phyloP scores from a whole-genome alignment of 2,797 vertebrate genomes.

The Oreochromis grahami region DNA sequence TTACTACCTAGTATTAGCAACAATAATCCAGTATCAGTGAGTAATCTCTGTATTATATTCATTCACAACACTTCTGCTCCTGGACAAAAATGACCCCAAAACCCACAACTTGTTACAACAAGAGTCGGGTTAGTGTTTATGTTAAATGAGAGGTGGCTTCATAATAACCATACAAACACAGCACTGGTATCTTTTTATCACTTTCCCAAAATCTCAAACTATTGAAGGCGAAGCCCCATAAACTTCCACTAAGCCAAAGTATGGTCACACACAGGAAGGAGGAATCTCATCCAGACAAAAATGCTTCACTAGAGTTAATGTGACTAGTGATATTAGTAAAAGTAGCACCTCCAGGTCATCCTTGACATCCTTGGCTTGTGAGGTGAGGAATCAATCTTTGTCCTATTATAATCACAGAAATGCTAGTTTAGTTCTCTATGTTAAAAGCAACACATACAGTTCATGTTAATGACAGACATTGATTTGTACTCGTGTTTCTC shows the following conservation, averaged over 20 bases:
- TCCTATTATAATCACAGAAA: not conserved
- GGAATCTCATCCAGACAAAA: not conserved
- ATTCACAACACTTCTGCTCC: not conserved
- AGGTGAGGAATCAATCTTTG: not conserved
- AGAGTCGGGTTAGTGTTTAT: not conserved
- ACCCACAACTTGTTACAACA: not conserved
- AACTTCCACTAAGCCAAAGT: not conserved
- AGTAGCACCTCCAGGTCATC: conserved; percentile 10
- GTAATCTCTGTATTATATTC: not conserved
- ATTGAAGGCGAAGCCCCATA: not conserved
- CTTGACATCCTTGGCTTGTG: not conserved
- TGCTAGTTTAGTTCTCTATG: conserved; percentile 22
- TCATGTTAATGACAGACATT: not conserved
- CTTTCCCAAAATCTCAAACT: not conserved
- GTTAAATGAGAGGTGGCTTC: not conserved
- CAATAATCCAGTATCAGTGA: not conserved
- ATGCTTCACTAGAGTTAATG: not conserved
- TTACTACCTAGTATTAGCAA: not conserved
- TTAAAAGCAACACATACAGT: not conserved
- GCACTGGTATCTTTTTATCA: not conserved
- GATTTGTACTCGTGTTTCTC: not conserved
- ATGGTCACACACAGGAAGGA: not conserved
- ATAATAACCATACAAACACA: not conserved
- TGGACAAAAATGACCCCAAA: not conserved
- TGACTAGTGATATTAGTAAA: not conserved